Conservation (phyloP, 2,113 vertebrate genomes). For the Zingel zingel region DNA sequence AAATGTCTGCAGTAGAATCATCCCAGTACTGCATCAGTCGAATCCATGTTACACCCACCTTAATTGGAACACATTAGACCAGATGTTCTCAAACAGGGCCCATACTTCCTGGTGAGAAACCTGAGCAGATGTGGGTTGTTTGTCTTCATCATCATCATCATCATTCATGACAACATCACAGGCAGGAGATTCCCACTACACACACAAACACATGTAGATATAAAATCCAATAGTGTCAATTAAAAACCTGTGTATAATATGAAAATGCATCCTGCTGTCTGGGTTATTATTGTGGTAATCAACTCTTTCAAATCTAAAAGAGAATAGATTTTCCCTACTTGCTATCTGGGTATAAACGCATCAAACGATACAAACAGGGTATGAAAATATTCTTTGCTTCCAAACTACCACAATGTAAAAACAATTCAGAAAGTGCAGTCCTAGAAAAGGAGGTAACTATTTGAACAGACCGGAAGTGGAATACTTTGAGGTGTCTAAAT, state of each 20-base stretch:
- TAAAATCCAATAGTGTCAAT: background rate
- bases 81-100: constrained; percentile 91
- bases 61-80: constrained; percentile 86
- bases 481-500: background rate
- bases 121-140: constrained; percentile 54
- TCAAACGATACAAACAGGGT: background rate
- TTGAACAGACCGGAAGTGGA: background rate
- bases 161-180: constrained; percentile 80
- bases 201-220: constrained; percentile 5
- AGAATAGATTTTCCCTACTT: background rate
- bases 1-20: background rate
- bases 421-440: background rate
- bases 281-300: background rate
- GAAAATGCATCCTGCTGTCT: background rate
- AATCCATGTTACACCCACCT: constrained; percentile 82
- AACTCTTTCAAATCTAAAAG: background rate
- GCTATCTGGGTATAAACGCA: background rate
- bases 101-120: constrained; percentile 88
- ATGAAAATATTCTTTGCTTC: background rate
- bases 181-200: constrained; percentile 32
- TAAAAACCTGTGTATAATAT: background rate
- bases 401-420: background rate
- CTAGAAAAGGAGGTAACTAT: background rate
- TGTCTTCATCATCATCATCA: constrained; percentile 64
- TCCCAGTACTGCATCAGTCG: background rate